Evolutionary conservation across 1,140 invertebrate genomes (phyloP).

Genomic region (Anoplophora glabripennis): DNA sequence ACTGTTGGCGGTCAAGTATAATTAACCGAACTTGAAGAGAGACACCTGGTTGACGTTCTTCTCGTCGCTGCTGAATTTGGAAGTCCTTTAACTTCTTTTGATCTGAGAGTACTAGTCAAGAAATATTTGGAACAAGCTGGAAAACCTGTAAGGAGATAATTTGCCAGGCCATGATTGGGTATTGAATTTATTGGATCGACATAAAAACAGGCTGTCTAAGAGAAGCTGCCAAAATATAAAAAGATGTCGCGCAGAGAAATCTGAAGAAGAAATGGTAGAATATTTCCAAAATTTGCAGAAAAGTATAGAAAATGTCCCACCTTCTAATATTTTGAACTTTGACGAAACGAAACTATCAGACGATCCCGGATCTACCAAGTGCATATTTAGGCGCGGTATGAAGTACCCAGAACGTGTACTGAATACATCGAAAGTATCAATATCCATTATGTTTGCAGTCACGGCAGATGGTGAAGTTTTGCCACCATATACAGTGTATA

Average conservation of each 20-base stretch:
- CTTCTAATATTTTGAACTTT: conserved; percentile 39
- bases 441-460: conserved; percentile 20
- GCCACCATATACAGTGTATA: conserved; percentile 39
- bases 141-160: conserved; percentile 24
- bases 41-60: conserved; percentile 5
- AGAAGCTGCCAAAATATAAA: conserved; percentile 43
- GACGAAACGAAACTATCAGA: conserved; percentile 50
- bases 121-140: conserved; percentile 11
- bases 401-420: conserved; percentile 46
- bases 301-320: conserved; percentile 35
- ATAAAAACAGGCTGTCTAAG: conserved; percentile 33
- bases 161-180: conserved; percentile 35
- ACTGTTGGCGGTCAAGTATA: neutral
- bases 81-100: neutral
- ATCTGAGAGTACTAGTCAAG: conserved; percentile 6
- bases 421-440: conserved; percentile 27
- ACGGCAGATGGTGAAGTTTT: conserved; percentile 31
- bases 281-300: conserved; percentile 30
- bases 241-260: conserved; percentile 26
- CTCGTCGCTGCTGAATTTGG: conserved; percentile 4
- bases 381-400: conserved; percentile 39
- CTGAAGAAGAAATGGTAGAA: neutral
- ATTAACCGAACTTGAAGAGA: conserved; percentile 5
- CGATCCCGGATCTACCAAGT: conserved; percentile 44
- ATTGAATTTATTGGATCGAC: conserved; percentile 35